Conservation (phyloP, 2,113 vertebrate species). For the Collichthys lucidus region DNA sequence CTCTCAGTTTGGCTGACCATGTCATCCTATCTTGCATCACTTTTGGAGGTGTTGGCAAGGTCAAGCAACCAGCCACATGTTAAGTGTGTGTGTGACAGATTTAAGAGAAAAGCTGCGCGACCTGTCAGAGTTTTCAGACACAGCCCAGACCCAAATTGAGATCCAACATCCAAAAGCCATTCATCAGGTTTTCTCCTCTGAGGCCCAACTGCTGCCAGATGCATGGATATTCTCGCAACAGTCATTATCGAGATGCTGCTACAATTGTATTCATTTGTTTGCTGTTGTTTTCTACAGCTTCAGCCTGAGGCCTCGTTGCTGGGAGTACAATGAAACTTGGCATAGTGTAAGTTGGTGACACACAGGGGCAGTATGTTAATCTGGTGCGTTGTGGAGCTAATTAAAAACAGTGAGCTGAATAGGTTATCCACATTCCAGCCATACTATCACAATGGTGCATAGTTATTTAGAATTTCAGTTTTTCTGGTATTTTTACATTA, state of each 20-base stretch:
- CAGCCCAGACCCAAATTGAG: constrained; percentile 9
- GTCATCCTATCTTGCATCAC: neutral
- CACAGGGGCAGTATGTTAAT: neutral
- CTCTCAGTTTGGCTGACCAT: neutral
- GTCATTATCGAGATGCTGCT: neutral
- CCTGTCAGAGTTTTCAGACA: constrained; percentile 23
- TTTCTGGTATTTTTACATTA: too few species aligned
- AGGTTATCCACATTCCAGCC: too few species aligned
- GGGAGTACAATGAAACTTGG: neutral
- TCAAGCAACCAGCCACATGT: neutral
- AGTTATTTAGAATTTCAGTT: too few species aligned
- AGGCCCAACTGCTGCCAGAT: neutral
- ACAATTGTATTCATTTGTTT: neutral
- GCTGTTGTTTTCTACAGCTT: neutral
- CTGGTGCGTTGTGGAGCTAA: too few species aligned
- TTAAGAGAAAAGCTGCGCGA: constrained; percentile 7
- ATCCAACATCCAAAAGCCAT: constrained; percentile 17
- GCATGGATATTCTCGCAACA: neutral
- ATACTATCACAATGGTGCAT: too few species aligned
- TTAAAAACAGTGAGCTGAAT: too few species aligned
- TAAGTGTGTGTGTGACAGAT: constrained; percentile 14
- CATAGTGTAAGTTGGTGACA: neutral
- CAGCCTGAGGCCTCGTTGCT: neutral
- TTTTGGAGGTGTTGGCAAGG: constrained; percentile 9
- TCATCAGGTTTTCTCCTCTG: constrained; percentile 5